These are phyloP conservation scores for Diarsia rubi DNA, from an alignment of 2,888 invertebrate genomes.

Conservation along the genomic window DNA sequence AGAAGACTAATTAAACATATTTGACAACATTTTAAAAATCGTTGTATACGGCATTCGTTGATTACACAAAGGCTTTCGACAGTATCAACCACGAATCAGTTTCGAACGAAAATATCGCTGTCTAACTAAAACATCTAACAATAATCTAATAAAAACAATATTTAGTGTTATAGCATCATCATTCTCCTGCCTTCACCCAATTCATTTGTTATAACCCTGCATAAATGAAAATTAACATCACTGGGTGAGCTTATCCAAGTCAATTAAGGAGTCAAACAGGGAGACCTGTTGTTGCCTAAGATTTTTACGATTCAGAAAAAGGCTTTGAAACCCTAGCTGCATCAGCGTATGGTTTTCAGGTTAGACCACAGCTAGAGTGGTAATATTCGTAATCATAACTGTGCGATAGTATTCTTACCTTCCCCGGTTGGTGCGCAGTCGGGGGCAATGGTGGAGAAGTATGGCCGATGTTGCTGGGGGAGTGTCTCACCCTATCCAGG, in stretches of 20 bases:
- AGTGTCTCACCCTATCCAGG: conserved; percentile 87
- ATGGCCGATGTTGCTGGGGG: conserved; percentile 71
- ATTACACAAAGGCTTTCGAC: neutral
- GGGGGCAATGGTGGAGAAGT: conserved; percentile 65
- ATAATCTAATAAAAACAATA: neutral
- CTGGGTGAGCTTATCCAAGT: neutral
- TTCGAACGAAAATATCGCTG: neutral
- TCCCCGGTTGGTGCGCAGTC: conserved; percentile 80
- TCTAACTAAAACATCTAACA: neutral
- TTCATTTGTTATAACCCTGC: neutral
- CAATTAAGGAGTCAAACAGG: neutral
- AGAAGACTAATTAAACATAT: neutral
- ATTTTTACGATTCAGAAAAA: neutral
- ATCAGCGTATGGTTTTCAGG: neutral
- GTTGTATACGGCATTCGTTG: neutral
- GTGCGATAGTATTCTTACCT: conserved; percentile 74
- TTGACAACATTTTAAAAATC: neutral
- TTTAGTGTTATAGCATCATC: too few relatives aligned
- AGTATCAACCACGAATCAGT: neutral
- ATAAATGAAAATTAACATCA: neutral
- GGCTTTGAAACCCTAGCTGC: neutral
- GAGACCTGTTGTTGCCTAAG: neutral
- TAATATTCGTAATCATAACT: neutral
- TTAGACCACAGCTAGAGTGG: neutral
- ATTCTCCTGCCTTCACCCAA: too few relatives aligned